Evolutionary conservation across 1,140 invertebrate genomes (phyloP), one percentile per base, ranked within the genome.

Genomic region (Alviniconcha marisindica): DNA sequence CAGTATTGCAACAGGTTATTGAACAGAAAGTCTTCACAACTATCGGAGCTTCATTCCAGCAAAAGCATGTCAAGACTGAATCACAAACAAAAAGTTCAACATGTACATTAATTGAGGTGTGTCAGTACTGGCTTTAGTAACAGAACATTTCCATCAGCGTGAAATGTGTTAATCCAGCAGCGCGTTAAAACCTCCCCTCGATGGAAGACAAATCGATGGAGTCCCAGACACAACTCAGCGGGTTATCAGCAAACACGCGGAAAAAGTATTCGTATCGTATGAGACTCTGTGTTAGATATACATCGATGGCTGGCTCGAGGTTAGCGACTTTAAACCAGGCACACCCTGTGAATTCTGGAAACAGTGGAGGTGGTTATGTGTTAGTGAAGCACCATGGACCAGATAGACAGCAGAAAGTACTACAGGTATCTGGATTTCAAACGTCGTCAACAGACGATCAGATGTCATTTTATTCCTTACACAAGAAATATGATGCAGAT

Each of bases 181-280:
- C n/a, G 5, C 44, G 18, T 48, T 48, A 48, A 48, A 88, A 88
- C 77, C 87, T 77, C 21, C 85, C 84, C 48, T 73, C 85, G 60
- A 88, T 87, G 48, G 87, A 87, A 48, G 60, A 83, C 38, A 88
- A 42, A 63, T 88, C 87, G 24, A 88, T 84, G 33, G 82, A 71
- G 74, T 88, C 87, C 83, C 84, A 88, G 5, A 85, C 82, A 82
- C 44, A 85, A 77, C 84, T 88, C 12, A 88, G 87, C 14, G 87
- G 87, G 69, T 88, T 88, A 76, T 86, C 85, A 36, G 85, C 87
- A 63, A 85, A 88, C 40, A 88, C 85, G 69, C 84, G 82, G 74
- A 79, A 88, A 51, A 86, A 83, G 82, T 88, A 86, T 48, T 88
- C 87, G 51, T 42, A 80, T 66, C 84, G 51, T 21, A 71, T 80